Percentiles rank a stretch among this genome's conserved stretches.
Conservation (phyloP, 2,888 invertebrate species). For the Deilephila elpenor region DNA sequence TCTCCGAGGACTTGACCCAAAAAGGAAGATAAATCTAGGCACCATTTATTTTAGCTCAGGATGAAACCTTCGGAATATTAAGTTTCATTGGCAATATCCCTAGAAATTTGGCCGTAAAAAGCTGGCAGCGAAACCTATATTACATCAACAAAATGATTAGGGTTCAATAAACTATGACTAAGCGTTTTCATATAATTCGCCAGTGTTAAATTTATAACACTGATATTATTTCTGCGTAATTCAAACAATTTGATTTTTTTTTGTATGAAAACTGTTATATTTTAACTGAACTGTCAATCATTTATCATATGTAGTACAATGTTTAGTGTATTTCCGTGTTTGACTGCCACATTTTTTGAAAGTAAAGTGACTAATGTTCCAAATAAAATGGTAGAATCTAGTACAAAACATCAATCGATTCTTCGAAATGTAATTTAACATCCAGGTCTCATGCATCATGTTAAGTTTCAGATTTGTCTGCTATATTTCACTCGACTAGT, state of each 20-base stretch:
- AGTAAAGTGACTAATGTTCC: not conserved
- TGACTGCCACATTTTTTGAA: not conserved
- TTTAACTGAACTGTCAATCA: too few relatives aligned
- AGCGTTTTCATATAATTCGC: not conserved
- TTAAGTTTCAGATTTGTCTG: conserved; percentile 15
- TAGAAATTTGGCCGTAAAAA: not conserved
- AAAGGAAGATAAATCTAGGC: conserved; percentile 14
- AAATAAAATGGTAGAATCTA: conserved; percentile 1
- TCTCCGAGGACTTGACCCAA: not conserved
- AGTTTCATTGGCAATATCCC: not conserved
- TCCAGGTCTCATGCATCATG: not conserved
- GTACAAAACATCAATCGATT: conserved; percentile 3
- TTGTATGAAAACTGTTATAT: too few relatives aligned
- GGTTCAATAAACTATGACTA: conserved; percentile 12
- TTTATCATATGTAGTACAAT: too few relatives aligned
- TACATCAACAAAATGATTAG: not conserved
- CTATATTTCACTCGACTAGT: conserved; percentile 17
- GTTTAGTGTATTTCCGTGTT: too few relatives aligned
- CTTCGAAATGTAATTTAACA: not conserved
- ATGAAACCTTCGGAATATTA: conserved; percentile 1
- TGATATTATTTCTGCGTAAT: too few relatives aligned
- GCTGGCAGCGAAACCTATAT: not conserved
- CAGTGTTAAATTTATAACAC: too few relatives aligned
- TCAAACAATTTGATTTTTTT: too few relatives aligned
- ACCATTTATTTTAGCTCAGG: conserved; percentile 8